Base-by-base conservation (phyloP, 92 coral and sea anemone species). In the Epizoanthus rinbou region DNA sequence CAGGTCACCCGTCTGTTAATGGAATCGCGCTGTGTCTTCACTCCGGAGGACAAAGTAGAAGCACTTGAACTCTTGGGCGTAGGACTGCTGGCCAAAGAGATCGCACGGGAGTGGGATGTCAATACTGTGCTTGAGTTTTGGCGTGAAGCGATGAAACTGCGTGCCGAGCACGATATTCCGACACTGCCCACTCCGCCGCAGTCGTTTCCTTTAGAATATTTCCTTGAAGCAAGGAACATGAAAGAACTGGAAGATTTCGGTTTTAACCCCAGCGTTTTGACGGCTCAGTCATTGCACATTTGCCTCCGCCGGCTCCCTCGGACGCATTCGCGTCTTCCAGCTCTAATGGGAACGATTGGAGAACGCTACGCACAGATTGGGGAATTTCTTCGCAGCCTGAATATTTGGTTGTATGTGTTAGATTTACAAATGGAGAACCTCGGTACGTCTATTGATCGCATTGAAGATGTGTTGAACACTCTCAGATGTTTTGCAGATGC, bases 321-420 rank as follows among this genome's bases (percentile, higher is more conserved):
- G 69, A 79, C 80, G 16, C 93, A 92, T 75, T 90, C 95, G 8
- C 95, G 95, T 50, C 91, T 92, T 10, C 95, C 95, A 50, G 87
- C 95, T 41, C 82, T 92, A 25, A 80, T 92, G 59, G 95, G 95
- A n/a, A 92, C 95, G 25, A 91, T 92, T 5, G 95, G 95, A 17
- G 95, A 92, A 57, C 85, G 95, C 25, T 92, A 90, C 73, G 95
- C 95, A 31, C 95, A 92, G 60, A 92, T 92, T 21, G 95, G 95
- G 45, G 95, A 92, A 86, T 92, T 92, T 84, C 86, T 88, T 57
- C 95, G 95, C 83, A 92, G 95, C 66, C 71, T 92, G 17, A 92
- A 92, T 58, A 90, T 92, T 59, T 92, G 95, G 95, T 78, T 82
- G 13, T 90, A 87, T 76, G 95, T 92, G 35, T 80, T 92, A 33